A percentile compares a stretch with the other conserved stretches of the same genome.
Conservation (phyloP, 2,113 vertebrate species). For the Microtus montanus region DNA sequence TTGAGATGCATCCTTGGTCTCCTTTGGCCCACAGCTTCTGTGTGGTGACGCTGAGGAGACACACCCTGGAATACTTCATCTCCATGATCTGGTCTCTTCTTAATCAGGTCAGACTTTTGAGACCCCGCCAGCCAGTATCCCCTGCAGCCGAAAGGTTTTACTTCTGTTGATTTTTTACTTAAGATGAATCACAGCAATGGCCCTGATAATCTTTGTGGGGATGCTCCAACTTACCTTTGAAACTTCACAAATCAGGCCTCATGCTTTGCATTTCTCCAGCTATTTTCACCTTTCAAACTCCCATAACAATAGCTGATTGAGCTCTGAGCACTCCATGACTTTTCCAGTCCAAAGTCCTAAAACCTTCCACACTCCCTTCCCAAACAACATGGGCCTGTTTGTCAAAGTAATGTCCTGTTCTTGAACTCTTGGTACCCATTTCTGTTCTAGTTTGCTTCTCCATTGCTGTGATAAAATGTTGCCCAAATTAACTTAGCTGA, state of each 20-base stretch:
- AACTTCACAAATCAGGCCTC: neutral
- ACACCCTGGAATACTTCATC: neutral
- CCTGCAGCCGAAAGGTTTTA: neutral
- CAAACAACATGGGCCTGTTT: neutral
- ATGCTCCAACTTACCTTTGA: neutral
- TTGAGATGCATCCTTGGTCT: neutral
- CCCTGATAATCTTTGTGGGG: neutral
- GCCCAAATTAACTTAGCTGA: neutral
- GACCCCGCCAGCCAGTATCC: neutral
- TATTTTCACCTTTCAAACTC: neutral
- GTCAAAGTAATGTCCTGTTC: neutral
- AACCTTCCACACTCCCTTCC: neutral
- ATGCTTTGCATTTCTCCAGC: neutral
- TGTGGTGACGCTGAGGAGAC: neutral
- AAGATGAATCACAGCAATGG: neutral
- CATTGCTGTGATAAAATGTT: neutral
- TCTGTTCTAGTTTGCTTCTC: neutral
- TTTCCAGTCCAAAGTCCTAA: neutral
- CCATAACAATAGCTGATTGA: neutral
- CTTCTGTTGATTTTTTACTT: neutral
- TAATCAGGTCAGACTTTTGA: neutral
- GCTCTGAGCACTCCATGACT: neutral
- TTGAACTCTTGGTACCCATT: neutral
- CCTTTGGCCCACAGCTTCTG: neutral
- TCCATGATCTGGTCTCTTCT: neutral